A percentile compares a stretch with the other conserved stretches of the same genome.
Evolutionary conservation across 37 sponge, comb jelly and placozoan genomes (phyloP).

Genomic region (Beroe forskalii): DNA sequence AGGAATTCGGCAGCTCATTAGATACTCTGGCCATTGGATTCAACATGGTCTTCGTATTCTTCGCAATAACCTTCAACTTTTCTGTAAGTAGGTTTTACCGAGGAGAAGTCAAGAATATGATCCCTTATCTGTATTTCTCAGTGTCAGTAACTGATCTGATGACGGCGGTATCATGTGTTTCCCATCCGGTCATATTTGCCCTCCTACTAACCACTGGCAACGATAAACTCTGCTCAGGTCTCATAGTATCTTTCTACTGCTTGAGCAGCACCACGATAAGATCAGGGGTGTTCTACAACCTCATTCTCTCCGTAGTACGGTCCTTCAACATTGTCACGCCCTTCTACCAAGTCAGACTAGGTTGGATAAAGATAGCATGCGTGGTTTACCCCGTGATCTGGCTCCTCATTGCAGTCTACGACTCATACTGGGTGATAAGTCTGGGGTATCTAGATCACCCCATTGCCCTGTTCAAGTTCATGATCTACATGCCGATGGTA

Average conservation of each 20-base stretch:
- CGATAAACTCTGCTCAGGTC: background rate
- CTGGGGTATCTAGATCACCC: background rate
- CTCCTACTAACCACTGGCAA: background rate
- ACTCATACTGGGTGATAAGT: background rate
- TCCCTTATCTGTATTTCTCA: constrained; percentile 5
- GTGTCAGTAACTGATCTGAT: background rate
- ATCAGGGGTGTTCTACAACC: background rate
- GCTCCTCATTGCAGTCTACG: background rate
- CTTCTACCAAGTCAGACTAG: background rate
- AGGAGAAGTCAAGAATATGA: background rate
- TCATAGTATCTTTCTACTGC: too few relatives aligned
- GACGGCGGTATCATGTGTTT: background rate
- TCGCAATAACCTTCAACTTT: background rate
- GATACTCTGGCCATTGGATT: background rate
- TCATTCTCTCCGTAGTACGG: background rate
- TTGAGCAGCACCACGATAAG: background rate
- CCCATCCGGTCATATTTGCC: background rate
- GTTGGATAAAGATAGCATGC: background rate
- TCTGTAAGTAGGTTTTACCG: background rate
- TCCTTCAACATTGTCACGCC: background rate
- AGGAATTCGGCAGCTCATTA: background rate
- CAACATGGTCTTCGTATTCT: background rate
- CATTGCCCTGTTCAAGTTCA: background rate
- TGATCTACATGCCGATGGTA: background rate
- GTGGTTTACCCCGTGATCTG: background rate